phyloP scores from a whole-genome alignment of 2,888 invertebrate species.

The Drosophila nr. medialis region DNA sequence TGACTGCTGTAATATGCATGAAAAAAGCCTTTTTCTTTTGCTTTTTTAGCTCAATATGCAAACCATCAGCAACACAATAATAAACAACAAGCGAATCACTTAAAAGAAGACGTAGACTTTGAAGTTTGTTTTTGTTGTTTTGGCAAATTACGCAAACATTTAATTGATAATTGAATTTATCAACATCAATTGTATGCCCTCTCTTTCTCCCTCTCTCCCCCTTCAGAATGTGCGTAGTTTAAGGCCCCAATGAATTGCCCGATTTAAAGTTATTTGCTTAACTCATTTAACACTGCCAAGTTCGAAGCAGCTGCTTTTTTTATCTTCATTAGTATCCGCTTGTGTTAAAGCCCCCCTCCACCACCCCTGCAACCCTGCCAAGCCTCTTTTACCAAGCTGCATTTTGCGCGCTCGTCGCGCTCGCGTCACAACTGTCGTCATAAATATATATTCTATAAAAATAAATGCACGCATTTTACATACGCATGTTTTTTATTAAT shows the following conservation, averaged over 20 bases:
- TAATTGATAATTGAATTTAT: constrained; percentile 63
- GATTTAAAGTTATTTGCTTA: constrained; percentile 54
- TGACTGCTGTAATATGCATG: constrained; percentile 5
- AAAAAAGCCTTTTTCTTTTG: background rate
- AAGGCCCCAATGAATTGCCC: constrained; percentile 50
- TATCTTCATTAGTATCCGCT: constrained; percentile 64
- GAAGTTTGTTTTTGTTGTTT: constrained; percentile 36
- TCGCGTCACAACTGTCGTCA: constrained; percentile 27
- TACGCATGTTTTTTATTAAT: background rate
- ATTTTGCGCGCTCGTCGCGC: constrained; percentile 10
- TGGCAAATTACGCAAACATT: constrained; percentile 23
- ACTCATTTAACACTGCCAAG: constrained; percentile 46
- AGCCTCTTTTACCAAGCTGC: constrained; percentile 18
- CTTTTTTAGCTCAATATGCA: constrained; percentile 7
- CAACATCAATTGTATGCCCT: constrained; percentile 49
- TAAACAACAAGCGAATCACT: constrained; percentile 29
- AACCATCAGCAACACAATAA: constrained; percentile 33
- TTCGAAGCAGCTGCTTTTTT: constrained; percentile 37
- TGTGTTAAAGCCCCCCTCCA: constrained; percentile 35
- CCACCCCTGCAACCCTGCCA: background rate
- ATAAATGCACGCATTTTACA: background rate
- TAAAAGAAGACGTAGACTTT: constrained; percentile 12
- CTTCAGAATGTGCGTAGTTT: constrained; percentile 60
- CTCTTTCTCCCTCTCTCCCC: background rate
- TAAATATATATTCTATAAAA: background rate